Evolutionary conservation across 2,888 invertebrate genomes (phyloP), one percentile per base, ranked within the genome.

Genomic region (Thera britannica): DNA sequence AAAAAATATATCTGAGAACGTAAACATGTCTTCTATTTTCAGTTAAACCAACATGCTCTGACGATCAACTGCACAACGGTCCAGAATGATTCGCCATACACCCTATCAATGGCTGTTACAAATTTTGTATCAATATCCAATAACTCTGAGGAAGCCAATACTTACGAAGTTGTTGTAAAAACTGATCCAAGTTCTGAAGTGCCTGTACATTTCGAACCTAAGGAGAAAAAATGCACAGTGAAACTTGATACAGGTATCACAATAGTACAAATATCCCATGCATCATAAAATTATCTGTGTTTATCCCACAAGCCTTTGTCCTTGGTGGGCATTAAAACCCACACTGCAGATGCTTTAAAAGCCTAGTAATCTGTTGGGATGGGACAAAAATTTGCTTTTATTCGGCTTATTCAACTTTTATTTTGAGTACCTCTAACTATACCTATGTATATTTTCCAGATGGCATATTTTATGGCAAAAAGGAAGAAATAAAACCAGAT

Each of bases 21-120:
- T 23, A 23, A 23, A 23, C 44, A 46, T 46, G 2, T 9, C 44
- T 46, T 9, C 7, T 46, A 9, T 6, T 51, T 51, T 12, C 34
- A 52, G 52, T 34, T 52, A 3, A 52, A 52, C 34, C 34, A 3
- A 52, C 52, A 52, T 34, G 34, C 34, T 52, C 52, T 52, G 23
- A 52, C 36, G 5, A 55, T 36, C 4, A 55, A 55, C 36, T 55
- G 35, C 36, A 35, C 55, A 55, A 35, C 55, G n/a, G 34, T 55
- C 55, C 8, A 41, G 23, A 57, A 41, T 41, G 41, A 57, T 23
- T 52, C 49, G 2, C 49, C 52, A 34, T n/a, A 34, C 8, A 8
- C 23, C 8, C 12, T 57, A 8, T 2, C 44, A 57, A 41, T 44
- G 3, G 2, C 41, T 23, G 7, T n/a, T 23, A 57, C 41, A 41